Percentiles rank a stretch among this genome's conserved stretches.
Conservation (phyloP, 2,113 vertebrate species). For the Myiopsitta monachus region DNA sequence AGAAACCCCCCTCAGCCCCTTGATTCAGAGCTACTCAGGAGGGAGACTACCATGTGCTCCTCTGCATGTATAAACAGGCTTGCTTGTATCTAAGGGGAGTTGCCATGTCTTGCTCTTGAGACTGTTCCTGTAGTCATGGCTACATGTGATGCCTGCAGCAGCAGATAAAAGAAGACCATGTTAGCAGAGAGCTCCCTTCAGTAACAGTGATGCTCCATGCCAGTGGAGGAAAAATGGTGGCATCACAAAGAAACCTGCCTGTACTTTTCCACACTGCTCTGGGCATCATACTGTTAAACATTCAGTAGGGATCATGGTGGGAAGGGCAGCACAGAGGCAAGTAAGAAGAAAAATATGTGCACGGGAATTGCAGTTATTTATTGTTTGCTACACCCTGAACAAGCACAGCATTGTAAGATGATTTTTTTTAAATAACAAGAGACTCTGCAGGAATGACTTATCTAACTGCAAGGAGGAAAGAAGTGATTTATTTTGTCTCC, state of each 20-base stretch:
- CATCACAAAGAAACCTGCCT: neutral
- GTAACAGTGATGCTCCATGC: neutral
- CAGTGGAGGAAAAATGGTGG: neutral
- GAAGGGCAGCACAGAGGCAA: neutral
- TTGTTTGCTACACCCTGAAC: neutral
- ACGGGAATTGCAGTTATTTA: neutral
- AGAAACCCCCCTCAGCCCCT: neutral
- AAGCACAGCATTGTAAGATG: neutral
- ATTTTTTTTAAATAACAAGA: neutral
- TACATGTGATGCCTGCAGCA: neutral
- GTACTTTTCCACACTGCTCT: neutral
- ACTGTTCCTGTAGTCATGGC: neutral
- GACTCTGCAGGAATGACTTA: neutral
- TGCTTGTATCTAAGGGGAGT: neutral
- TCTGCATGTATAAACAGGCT: rapidly evolving
- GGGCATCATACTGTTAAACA: neutral
- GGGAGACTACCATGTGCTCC: neutral
- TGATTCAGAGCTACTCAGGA: neutral
- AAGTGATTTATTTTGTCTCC: neutral
- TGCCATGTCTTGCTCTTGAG: neutral
- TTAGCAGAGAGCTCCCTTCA: neutral
- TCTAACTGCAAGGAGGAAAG: neutral
- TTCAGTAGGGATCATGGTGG: neutral
- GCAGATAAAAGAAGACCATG: neutral
- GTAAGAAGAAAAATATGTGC: neutral